Base-by-base conservation (phyloP, 2,113 vertebrate species). In the Dicrurus megarhynchus region DNA sequence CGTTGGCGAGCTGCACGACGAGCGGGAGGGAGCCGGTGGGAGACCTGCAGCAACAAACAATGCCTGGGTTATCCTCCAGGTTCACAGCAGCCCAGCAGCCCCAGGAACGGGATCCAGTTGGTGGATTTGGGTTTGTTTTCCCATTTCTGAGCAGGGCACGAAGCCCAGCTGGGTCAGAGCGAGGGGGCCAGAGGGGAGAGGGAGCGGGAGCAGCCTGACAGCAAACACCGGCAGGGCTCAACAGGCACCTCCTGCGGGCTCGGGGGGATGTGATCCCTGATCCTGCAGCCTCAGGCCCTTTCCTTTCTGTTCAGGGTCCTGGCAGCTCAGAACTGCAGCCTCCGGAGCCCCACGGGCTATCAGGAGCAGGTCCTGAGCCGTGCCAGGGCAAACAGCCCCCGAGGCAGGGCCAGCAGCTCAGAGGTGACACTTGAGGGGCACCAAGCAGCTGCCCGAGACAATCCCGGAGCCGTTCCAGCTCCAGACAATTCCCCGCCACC, bases 1-100 rank as follows among this genome's bases (percentile, higher is more conserved):
- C 99, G 20, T 99, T 99, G n/a, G 99, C 98, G 50, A 99, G 98
- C 96, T 99, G 98, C 99, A 99, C 99, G 95, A 99, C 99, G 46
- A 99, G 99, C 5, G 99, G 99, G 74, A 99, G 98, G 81, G 99
- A 99, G 93, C 98, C 98, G 13, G 98, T 98, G 79, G 99, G 99
- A 65, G 99, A 99, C 85, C 99, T 99, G 96, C 33, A 2, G 23
- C 9, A 7, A 23, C 32, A 30, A 9, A 18, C 16, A 44, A 5
- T 2, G 23, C 5, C 17, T 2, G 42, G 13, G 35, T 50, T 16
- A 47, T 16, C 42, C 6, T 44, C 44, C 37, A 19, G 21, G 8
- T 28, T 22, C 3, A 10, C 7, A 3, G 3, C 20, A 5, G 5
- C 47, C 57, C 3, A 0, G 39, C 52, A 28, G 64, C 37, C 28